phyloP scores from a whole-genome alignment of 2,797 vertebrate species.

The Neosilurus hyrtlii region DNA sequence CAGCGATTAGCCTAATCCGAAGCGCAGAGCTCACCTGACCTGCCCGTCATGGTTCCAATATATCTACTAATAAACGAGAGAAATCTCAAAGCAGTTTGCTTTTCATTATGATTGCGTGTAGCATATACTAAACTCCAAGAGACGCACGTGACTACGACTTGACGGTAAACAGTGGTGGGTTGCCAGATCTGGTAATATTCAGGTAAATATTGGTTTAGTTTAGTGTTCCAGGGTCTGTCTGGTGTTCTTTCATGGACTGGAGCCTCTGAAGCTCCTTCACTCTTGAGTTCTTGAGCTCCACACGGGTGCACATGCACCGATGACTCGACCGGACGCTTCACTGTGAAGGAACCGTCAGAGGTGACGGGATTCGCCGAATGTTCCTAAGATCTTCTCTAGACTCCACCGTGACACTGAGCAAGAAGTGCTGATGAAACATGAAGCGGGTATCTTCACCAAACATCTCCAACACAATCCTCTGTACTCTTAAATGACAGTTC shows the following conservation, averaged over 20 bases:
- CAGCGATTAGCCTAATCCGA: no score
- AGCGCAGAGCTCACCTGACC: no score
- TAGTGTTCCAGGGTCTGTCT: background rate
- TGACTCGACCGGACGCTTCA: background rate
- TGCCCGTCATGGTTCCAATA: no score
- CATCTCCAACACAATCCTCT: background rate
- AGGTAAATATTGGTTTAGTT: background rate
- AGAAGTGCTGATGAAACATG: background rate
- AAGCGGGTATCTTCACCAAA: background rate
- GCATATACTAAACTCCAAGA: no score
- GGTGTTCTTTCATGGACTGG: no score
- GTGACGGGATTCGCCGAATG: background rate
- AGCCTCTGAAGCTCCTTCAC: no score
- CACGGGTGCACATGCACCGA: background rate
- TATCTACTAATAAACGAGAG: no score
- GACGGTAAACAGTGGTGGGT: background rate
- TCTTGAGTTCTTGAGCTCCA: background rate
- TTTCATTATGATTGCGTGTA: no score
- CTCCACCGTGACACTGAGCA: background rate
- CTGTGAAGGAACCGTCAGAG: background rate
- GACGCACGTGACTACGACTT: background rate
- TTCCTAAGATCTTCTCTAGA: no score
- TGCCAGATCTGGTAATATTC: background rate
- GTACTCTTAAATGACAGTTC: background rate
- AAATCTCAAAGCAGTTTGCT: no score